A percentile compares a stretch with the other conserved stretches of the same genome.
Conservation (phyloP, 2,797 vertebrate genomes). For the Megaceryle alcyon region DNA sequence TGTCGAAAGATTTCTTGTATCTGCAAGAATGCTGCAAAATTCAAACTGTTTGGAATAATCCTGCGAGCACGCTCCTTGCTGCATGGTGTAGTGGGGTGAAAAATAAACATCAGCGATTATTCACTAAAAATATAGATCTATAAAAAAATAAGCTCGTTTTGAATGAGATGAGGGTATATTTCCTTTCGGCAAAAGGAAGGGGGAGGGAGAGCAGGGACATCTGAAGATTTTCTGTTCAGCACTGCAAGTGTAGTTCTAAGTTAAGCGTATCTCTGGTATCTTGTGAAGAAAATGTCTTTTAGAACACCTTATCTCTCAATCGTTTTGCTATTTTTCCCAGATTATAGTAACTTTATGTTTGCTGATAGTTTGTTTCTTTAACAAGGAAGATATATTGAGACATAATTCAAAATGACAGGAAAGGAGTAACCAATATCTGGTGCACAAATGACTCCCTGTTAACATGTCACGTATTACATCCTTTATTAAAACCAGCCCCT, state of each 20-base stretch:
- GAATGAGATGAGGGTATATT: background rate
- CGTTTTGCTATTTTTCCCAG: background rate
- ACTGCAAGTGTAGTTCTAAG: background rate
- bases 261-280: fast-evolving
- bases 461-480: constrained; percentile 66
- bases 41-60: background rate
- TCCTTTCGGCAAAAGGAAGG: background rate
- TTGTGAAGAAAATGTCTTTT: background rate
- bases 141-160: background rate
- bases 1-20: background rate
- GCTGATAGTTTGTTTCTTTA: background rate
- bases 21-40: fast-evolving
- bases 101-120: background rate
- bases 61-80: background rate
- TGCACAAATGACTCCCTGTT: constrained; percentile 70
- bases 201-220: background rate
- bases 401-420: constrained; percentile 61
- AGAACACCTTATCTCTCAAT: background rate
- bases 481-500: constrained; percentile 64
- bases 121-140: background rate
- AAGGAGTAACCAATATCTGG: constrained; percentile 43
- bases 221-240: background rate
- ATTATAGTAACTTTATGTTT: constrained; percentile 16
- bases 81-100: background rate
- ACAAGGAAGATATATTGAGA: constrained; percentile 20